Evolutionary conservation across 1,140 invertebrate genomes (phyloP).

Genomic region (Akabosia matsudoensis): DNA sequence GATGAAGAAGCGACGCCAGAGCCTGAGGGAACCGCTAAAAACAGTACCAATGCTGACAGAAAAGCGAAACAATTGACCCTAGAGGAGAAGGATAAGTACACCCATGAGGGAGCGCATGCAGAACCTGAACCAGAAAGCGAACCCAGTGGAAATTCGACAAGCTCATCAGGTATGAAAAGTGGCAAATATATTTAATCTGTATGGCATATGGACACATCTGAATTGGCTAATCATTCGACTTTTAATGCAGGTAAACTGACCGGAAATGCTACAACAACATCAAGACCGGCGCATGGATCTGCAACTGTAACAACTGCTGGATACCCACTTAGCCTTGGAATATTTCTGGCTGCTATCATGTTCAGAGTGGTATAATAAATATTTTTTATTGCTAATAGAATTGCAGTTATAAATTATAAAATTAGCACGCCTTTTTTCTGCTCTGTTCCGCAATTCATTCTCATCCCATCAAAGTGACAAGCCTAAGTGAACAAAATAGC

Average conservation of each 20-base stretch:
- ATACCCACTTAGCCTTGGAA: background rate
- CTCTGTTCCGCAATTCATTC: no score
- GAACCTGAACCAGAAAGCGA: background rate
- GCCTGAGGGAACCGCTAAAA: background rate
- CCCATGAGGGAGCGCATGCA: background rate
- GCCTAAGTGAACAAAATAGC: no score
- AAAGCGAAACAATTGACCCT: background rate
- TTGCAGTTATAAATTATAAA: no score
- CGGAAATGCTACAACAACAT: background rate
- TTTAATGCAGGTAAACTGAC: background rate
- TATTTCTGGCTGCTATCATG: background rate
- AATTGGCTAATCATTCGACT: background rate
- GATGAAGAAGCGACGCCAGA: background rate
- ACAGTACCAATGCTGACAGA: background rate
- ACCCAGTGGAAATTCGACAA: background rate
- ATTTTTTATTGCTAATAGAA: no score
- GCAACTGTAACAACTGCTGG: background rate
- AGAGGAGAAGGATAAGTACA: conserved; percentile 1
- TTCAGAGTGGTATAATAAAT: no score
- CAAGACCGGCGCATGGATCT: background rate
- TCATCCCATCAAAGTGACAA: no score
- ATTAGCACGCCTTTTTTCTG: no score
- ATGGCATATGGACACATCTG: background rate
- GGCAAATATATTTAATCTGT: background rate
- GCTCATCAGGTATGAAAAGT: background rate